These are phyloP conservation scores for Myripristis jacobus DNA, from an alignment of 2,797 vertebrate genomes.

Conservation along the genomic window DNA sequence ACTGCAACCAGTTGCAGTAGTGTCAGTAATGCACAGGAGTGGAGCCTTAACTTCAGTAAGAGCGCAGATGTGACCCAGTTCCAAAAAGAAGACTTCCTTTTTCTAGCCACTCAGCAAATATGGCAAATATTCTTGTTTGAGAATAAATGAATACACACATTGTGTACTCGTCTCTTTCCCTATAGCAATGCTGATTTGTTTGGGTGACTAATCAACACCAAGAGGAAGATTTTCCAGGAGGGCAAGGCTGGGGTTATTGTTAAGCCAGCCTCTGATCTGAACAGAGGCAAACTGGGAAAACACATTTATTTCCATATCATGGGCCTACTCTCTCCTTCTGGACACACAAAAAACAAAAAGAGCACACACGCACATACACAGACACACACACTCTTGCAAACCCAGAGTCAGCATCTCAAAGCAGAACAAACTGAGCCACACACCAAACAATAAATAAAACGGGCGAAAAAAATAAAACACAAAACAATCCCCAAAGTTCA, in stretches of 20 bases:
- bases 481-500: conserved; percentile 44
- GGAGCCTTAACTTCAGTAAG: conserved; percentile 49
- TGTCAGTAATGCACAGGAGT: conserved; percentile 66
- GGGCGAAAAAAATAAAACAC: conserved; percentile 18
- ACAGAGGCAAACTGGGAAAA: conserved; percentile 47
- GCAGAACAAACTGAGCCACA: conserved; percentile 54
- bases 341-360: conserved; percentile 48
- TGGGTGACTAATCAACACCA: conserved; percentile 59
- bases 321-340: conserved; percentile 39
- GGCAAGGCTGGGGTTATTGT: conserved; percentile 51
- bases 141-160: conserved; percentile 61
- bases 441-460: conserved; percentile 74
- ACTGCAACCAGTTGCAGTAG: conserved; percentile 82
- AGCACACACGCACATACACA: conserved; percentile 19
- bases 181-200: conserved; percentile 61
- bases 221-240: conserved; percentile 56
- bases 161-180: conserved; percentile 46
- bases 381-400: conserved; percentile 29
- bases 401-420: conserved; percentile 46
- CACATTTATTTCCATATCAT: conserved; percentile 24
- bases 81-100: conserved; percentile 44
- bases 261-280: conserved; percentile 43
- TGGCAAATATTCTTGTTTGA: conserved; percentile 54
- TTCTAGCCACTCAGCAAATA: conserved; percentile 66
- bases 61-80: conserved; percentile 45